Conservation (phyloP, 2,888 invertebrate genomes). For the Mycogona germanica region DNA sequence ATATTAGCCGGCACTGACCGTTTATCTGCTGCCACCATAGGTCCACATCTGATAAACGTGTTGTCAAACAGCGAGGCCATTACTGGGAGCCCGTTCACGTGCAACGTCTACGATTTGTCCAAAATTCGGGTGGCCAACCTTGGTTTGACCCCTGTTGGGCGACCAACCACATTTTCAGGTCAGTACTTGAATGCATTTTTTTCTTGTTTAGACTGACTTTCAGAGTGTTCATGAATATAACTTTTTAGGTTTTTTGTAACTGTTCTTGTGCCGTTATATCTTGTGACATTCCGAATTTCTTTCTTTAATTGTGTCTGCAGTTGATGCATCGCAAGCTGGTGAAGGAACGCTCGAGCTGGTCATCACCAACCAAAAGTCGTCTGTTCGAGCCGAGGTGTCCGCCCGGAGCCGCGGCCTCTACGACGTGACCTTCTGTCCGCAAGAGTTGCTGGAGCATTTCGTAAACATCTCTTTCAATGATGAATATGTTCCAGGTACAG, state of each 20-base stretch:
- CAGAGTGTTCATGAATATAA: not conserved
- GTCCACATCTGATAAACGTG: slow-evolving; percentile 71
- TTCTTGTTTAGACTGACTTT: not conserved
- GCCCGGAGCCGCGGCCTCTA: slow-evolving; percentile 83
- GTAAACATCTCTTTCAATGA: slow-evolving; percentile 92
- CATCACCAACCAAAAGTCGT: slow-evolving; percentile 77
- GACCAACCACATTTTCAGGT: slow-evolving; percentile 35
- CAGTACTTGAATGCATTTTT: slow-evolving; percentile 16
- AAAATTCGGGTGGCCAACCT: slow-evolving; percentile 41
- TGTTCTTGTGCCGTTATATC: slow-evolving; percentile 5
- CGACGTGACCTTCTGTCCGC: slow-evolving; percentile 84
- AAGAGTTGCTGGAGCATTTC: slow-evolving; percentile 76
- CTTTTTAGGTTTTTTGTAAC: not conserved
- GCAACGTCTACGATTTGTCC: slow-evolving; percentile 83
- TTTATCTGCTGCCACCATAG: slow-evolving; percentile 31
- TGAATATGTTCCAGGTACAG: slow-evolving; percentile 57
- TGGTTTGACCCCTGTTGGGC: slow-evolving; percentile 31
- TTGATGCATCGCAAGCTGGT: slow-evolving; percentile 89
- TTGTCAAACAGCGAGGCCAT: slow-evolving; percentile 57
- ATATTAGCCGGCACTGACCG: not conserved
- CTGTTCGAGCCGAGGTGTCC: slow-evolving; percentile 77
- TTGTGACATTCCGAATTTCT: not conserved
- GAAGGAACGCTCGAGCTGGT: slow-evolving; percentile 86
- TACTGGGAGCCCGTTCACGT: slow-evolving; percentile 82
- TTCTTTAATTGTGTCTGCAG: slow-evolving; percentile 46